These are phyloP conservation scores for Molossus alvarezi DNA, from an alignment of 2,797 vertebrate genomes.

Conservation along the genomic window DNA sequence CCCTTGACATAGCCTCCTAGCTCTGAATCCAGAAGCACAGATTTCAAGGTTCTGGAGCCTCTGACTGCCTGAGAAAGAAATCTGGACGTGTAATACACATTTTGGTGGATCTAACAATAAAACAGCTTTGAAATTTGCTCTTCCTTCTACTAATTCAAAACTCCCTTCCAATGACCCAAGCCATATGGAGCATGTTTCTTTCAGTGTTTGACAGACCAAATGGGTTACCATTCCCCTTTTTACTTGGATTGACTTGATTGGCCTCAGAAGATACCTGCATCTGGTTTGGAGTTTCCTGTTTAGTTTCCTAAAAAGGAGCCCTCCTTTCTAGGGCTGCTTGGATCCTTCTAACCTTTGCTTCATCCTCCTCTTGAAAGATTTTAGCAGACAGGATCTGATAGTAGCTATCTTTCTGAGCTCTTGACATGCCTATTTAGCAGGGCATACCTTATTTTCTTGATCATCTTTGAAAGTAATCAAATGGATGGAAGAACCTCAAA, in stretches of 20 bases:
- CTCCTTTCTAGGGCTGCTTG: background rate
- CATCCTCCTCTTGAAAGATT: background rate
- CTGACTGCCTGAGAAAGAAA: background rate
- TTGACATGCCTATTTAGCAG: background rate
- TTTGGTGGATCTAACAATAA: background rate
- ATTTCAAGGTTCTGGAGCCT: background rate
- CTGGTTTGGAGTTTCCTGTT: constrained; percentile 2
- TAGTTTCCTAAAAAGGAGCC: background rate
- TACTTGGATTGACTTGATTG: background rate
- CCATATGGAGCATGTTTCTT: background rate
- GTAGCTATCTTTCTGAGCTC: background rate
- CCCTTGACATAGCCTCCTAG: background rate
- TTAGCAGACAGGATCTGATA: background rate
- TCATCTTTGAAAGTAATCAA: constrained; percentile 40
- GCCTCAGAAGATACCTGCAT: background rate
- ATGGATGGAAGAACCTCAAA: background rate
- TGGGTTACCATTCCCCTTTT: background rate
- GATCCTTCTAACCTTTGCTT: background rate
- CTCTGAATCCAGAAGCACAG: background rate
- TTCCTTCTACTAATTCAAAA: constrained; percentile 12
- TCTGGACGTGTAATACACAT: background rate
- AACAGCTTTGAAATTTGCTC: background rate
- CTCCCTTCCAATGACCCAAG: background rate
- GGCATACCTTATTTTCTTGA: background rate
- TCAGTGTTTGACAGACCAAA: background rate